Evolutionary conservation across 2,113 vertebrate genomes (phyloP).

Genomic region (Tonatia bakeri): DNA sequence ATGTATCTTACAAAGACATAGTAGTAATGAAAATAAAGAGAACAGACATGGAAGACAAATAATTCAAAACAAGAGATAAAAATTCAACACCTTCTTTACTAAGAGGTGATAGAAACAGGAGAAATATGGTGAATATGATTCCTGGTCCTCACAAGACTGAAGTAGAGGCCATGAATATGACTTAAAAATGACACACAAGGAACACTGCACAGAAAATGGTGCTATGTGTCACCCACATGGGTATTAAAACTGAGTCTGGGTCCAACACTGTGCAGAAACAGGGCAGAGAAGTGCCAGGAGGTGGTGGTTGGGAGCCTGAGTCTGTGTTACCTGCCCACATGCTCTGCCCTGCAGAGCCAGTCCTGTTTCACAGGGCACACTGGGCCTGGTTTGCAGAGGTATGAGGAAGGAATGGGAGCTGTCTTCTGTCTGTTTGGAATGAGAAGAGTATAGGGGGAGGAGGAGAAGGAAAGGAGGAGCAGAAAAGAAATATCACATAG

Average conservation of each 20-base stretch:
- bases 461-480: neutral
- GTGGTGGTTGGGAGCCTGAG: neutral
- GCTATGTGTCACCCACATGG: neutral
- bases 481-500: neutral
- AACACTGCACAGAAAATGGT: neutral
- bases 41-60: neutral
- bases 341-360: neutral
- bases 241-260: neutral
- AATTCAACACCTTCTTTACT: neutral
- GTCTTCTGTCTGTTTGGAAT: neutral
- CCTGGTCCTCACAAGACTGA: neutral
- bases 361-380: neutral
- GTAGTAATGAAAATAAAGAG: neutral
- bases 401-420: neutral
- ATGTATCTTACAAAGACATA: neutral
- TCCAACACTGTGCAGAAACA: neutral
- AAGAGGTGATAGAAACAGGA: neutral
- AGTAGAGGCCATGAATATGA: neutral
- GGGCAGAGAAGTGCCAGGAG: neutral
- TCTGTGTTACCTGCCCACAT: neutral
- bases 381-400: neutral
- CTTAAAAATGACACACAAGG: neutral
- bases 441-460: neutral
- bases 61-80: neutral
- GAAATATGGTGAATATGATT: neutral